Conservation (phyloP, 2,888 invertebrate species). For the Tipula confusa region DNA sequence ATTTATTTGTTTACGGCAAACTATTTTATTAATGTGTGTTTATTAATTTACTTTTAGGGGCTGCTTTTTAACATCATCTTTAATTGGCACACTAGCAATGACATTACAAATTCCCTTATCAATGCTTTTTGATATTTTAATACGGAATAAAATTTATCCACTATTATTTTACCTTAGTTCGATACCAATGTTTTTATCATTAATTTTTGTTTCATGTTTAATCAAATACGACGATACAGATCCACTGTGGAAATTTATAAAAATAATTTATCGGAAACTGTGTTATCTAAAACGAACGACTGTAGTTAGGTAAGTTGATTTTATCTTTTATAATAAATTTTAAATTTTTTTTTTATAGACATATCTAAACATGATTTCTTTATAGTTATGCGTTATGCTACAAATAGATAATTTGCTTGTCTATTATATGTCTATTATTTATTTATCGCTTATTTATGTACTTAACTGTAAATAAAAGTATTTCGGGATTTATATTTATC, state of each 20-base stretch:
- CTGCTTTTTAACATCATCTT: constrained; percentile 85
- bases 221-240: constrained; percentile 80
- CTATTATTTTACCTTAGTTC: constrained; percentile 72
- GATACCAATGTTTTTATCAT: constrained; percentile 64
- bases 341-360: neutral
- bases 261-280: constrained; percentile 46
- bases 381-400: constrained; percentile 3
- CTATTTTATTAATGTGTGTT: no score
- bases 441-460: neutral
- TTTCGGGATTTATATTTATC: neutral
- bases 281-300: constrained; percentile 45
- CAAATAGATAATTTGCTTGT: neutral
- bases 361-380: neutral
- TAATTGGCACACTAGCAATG: constrained; percentile 81
- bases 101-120: constrained; percentile 86
- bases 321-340: neutral
- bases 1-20: no score
- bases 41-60: no score
- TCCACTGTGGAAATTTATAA: constrained; percentile 58
- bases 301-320: constrained; percentile 44
- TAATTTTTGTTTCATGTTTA: constrained; percentile 58
- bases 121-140: constrained; percentile 74
- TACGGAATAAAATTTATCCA: constrained; percentile 64
- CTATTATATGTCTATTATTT: neutral
- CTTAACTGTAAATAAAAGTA: neutral